These are phyloP conservation scores for Bujurquina vittata DNA, from an alignment of 2,113 vertebrate species.

Conservation along the genomic window DNA sequence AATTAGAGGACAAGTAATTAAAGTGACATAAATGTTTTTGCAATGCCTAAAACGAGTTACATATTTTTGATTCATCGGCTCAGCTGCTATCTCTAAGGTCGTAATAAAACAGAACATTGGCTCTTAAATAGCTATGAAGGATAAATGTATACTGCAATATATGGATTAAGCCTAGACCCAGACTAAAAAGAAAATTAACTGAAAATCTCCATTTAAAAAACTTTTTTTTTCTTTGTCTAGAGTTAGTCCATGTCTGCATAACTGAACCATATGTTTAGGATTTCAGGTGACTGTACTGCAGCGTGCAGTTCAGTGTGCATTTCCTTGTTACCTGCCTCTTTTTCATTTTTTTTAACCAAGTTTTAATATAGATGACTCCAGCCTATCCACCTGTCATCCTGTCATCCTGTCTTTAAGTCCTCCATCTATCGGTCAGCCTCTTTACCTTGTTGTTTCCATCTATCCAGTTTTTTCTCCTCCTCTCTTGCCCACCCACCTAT, in stretches of 20 bases:
- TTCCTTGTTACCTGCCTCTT: not conserved
- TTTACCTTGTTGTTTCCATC: slow-evolving; percentile 32
- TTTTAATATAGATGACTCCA: not conserved
- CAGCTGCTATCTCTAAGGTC: too few relatives aligned
- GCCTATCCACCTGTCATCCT: not conserved
- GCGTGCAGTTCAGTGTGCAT: not conserved
- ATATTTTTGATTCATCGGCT: too few relatives aligned
- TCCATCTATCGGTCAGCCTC: not conserved
- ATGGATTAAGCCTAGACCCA: too few relatives aligned
- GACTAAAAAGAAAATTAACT: too few relatives aligned
- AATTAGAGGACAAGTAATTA: too few relatives aligned
- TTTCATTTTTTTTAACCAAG: not conserved
- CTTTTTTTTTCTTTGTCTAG: too few relatives aligned
- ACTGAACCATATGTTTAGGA: not conserved
- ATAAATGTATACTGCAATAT: too few relatives aligned
- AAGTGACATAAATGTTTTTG: not conserved
- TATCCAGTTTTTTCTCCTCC: not conserved
- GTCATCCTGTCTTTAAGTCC: not conserved
- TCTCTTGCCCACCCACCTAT: not conserved
- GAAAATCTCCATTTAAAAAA: too few relatives aligned
- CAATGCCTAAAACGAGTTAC: not conserved
- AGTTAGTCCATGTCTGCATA: too few relatives aligned
- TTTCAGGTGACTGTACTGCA: not conserved
- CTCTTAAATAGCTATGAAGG: too few relatives aligned
- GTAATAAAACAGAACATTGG: too few relatives aligned